phyloP scores from a whole-genome alignment of 1,140 invertebrate species.

The Brachionus sp. region DNA sequence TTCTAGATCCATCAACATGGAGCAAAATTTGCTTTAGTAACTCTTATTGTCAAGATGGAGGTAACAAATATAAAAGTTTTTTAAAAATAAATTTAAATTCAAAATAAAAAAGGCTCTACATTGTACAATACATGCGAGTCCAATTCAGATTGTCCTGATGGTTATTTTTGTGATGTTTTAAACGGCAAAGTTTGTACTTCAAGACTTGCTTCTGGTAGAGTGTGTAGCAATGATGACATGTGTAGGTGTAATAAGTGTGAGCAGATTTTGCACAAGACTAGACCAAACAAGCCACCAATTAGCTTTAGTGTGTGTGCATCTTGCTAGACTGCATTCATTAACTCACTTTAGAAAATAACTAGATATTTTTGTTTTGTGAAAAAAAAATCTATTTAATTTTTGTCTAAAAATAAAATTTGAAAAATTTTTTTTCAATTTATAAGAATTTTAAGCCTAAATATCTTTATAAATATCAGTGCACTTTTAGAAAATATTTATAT shows the following conservation, averaged over 20 bases:
- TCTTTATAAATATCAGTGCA: too few species aligned
- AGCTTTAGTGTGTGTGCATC: slow-evolving; percentile 13
- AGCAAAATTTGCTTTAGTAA: slow-evolving; percentile 1
- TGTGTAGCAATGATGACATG: not conserved
- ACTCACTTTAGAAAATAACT: not conserved
- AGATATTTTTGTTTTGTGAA: not conserved
- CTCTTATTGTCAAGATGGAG: slow-evolving; percentile 19
- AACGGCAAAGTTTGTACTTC: slow-evolving; percentile 34
- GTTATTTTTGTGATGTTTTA: not conserved
- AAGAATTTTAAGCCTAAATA: not conserved
- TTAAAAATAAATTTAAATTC: not conserved
- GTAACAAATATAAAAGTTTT: not conserved
- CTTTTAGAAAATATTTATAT: too few species aligned
- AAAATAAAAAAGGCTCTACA: not conserved
- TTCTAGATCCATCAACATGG: slow-evolving; percentile 1
- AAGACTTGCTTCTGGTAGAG: not conserved
- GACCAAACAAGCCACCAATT: slow-evolving; percentile 17
- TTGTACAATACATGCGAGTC: not conserved
- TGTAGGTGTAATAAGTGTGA: slow-evolving; percentile 20
- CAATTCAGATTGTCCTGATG: not conserved
- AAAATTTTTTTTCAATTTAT: not conserved
- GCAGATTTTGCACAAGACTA: not conserved
- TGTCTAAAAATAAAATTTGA: not conserved
- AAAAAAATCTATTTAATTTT: not conserved
- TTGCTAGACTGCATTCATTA: not conserved